These are phyloP conservation scores for Ceyx cyanopectus DNA, from an alignment of 2,113 vertebrate species.

Conservation along the genomic window DNA sequence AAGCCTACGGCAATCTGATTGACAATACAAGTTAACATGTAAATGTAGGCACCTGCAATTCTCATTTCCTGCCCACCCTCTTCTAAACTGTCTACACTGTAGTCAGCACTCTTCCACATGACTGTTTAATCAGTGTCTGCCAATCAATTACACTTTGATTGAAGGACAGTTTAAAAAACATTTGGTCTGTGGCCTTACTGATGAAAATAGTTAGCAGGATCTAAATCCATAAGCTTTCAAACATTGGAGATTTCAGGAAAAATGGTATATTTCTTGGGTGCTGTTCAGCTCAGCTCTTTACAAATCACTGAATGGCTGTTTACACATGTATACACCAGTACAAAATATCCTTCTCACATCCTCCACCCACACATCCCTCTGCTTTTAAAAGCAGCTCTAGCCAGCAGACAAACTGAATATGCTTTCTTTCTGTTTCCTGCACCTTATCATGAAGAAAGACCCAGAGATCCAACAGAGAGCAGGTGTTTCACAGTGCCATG, in stretches of 20 bases:
- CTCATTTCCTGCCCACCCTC: neutral
- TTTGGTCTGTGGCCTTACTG: neutral
- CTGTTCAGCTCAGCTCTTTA: neutral
- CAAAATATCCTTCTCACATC: slow-evolving; percentile 34
- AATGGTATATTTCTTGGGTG: neutral
- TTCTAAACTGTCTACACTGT: neutral
- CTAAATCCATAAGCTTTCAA: neutral
- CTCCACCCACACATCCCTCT: slow-evolving; percentile 1
- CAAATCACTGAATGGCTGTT: neutral
- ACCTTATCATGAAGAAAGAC: neutral
- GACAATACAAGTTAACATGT: neutral
- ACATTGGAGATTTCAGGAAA: neutral
- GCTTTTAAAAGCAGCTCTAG: slow-evolving; percentile 9
- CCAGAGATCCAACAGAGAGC: neutral
- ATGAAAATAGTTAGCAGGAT: neutral
- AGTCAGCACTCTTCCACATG: neutral
- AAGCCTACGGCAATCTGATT: neutral
- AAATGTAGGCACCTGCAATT: neutral
- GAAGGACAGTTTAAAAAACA: neutral
- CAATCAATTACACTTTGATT: neutral
- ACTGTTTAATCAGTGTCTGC: neutral
- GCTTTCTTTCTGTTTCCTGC: neutral
- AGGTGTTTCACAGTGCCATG: neutral
- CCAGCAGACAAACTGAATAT: neutral
- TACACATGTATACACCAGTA: neutral